Conservation (phyloP, 2,113 vertebrate species). For the Cyrtonyx montezumae region DNA sequence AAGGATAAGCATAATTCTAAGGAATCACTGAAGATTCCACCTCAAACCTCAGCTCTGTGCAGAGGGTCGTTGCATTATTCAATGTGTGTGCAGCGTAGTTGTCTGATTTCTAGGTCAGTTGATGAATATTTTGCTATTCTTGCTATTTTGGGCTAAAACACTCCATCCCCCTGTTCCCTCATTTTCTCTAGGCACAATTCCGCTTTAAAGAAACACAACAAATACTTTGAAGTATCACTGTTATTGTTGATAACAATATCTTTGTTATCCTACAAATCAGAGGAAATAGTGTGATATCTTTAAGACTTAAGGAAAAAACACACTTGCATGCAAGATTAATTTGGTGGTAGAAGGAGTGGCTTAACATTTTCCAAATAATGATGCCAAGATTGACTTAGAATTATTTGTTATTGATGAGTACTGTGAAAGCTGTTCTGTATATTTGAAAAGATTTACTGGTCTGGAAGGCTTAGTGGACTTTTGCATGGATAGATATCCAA, state of each 20-base stretch:
- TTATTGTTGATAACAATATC: neutral
- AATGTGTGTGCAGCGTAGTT: neutral
- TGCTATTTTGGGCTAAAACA: neutral
- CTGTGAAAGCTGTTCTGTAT: neutral
- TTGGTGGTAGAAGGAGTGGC: neutral
- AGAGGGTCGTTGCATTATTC: neutral
- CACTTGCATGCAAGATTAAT: neutral
- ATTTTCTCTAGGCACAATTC: neutral
- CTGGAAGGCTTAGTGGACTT: neutral
- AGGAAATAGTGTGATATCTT: neutral
- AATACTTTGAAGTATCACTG: neutral
- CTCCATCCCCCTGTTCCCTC: neutral
- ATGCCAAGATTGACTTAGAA: neutral
- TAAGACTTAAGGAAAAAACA: neutral
- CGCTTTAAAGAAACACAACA: neutral
- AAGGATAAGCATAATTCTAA: neutral
- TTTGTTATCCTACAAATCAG: neutral
- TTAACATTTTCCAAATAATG: neutral
- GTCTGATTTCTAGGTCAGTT: neutral
- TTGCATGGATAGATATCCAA: neutral
- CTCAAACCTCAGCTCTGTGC: neutral
- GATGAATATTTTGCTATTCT: neutral
- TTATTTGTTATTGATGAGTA: neutral
- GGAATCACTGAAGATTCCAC: accelerated
- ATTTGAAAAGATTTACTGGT: neutral